Evolutionary conservation across 1,140 invertebrate species (phyloP).

Genomic region (Polyergus mexicanus): DNA sequence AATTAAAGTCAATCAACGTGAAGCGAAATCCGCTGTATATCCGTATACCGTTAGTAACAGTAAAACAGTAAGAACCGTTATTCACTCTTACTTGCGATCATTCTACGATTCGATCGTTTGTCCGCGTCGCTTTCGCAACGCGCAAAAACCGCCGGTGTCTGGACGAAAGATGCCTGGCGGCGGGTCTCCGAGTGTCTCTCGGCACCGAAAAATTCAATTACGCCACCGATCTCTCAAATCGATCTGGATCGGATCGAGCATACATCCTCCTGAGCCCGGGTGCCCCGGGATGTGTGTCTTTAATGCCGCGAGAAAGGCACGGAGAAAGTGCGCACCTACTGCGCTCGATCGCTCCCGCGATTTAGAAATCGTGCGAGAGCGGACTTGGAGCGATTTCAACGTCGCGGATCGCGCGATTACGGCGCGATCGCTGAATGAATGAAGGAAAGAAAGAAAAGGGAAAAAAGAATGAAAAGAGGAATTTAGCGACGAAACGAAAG

Average conservation of each 20-base stretch:
- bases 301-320: constrained; percentile 68
- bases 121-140: constrained; percentile 71
- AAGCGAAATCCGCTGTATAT: neutral
- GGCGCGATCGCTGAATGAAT: constrained; percentile 53
- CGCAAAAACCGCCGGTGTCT: constrained; percentile 47
- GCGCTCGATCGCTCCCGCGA: constrained; percentile 56
- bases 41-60: constrained; percentile 44
- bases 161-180: constrained; percentile 21
- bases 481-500: constrained; percentile 17
- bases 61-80: constrained; percentile 61
- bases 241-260: constrained; percentile 66
- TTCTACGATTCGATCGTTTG: constrained; percentile 68
- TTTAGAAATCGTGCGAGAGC: constrained; percentile 70
- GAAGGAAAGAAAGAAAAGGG: neutral
- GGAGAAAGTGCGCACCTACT: constrained; percentile 71
- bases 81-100: constrained; percentile 74
- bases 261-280: constrained; percentile 53
- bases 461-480: neutral
- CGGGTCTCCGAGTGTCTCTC: constrained; percentile 16
- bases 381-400: constrained; percentile 64
- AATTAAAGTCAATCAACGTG: neutral
- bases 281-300: constrained; percentile 39
- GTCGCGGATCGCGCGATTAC: constrained; percentile 65
- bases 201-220: constrained; percentile 70
- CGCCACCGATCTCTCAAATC: constrained; percentile 65